These are phyloP conservation scores for Ostrea edulis DNA, from an alignment of 1,140 invertebrate species.

Conservation along the genomic window DNA sequence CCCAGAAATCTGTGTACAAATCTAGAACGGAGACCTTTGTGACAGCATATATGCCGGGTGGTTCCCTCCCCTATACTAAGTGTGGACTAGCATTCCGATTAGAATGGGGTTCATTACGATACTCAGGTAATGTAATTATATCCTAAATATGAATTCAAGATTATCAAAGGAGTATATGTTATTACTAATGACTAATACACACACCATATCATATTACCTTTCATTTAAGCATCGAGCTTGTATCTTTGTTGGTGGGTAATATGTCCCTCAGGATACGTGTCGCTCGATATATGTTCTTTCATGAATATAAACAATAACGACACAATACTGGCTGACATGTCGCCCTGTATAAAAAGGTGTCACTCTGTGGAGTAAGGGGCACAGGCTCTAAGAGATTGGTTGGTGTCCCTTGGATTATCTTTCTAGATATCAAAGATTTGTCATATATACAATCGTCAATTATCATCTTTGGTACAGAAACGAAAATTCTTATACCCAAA, in stretches of 20 bases:
- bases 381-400: too few relatives aligned
- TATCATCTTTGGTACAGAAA: too few relatives aligned
- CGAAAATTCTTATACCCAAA: too few relatives aligned
- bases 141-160: not conserved
- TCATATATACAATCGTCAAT: too few relatives aligned
- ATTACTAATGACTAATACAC: not conserved
- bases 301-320: too few relatives aligned
- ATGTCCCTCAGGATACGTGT: not conserved
- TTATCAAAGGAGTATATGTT: not conserved
- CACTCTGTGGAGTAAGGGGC: too few relatives aligned
- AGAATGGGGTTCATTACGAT: slow-evolving; percentile 70
- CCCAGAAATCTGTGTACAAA: slow-evolving; percentile 53
- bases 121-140: slow-evolving; percentile 59
- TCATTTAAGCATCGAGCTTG: not conserved
- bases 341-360: too few relatives aligned
- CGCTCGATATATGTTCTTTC: too few relatives aligned
- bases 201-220: not conserved
- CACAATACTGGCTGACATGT: too few relatives aligned
- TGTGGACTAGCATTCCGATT: slow-evolving; percentile 69
- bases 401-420: too few relatives aligned
- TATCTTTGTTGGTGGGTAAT: not conserved
- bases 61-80: slow-evolving; percentile 65
- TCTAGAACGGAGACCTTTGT: slow-evolving; percentile 53
- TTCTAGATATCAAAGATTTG: too few relatives aligned
- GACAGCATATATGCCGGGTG: slow-evolving; percentile 57